Base-by-base conservation (phyloP, 2,888 invertebrate genomes). In the Xestia c-nigrum region DNA sequence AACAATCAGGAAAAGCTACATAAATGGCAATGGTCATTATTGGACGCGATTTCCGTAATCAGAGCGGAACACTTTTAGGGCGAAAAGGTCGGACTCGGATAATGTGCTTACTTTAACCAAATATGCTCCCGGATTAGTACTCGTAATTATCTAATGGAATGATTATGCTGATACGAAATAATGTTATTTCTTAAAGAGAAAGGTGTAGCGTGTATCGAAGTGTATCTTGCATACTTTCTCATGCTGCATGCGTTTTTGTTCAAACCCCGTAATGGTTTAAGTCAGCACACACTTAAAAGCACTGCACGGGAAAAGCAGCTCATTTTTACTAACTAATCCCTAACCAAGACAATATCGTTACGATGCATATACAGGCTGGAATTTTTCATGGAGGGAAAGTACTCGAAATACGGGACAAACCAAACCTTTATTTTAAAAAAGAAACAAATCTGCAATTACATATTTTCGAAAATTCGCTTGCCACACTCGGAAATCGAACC, bases 21-120 rank as follows among this genome's bases (percentile, higher is more conserved):
- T 73, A 72, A 71, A 55, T 40, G 47, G 75, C n/a, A 55, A 43
- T 68, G 50, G 65, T 66, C 43, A 75, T 59, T 74, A 66, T 38
- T 61, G 73, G 66, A 43, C 67, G 21, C 64, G 59, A 72, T 85
- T 67, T 71, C 55, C 61, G 74, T 69, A 82, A 85, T 76, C 78
- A 78, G 86, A 86, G 76, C 70, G 67, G 31, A 77, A 85, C 83
- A 68, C 24, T 61, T 68, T 24, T 59, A 78, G 75, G 74, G 64
- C 69, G 57, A 68, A 82, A 85, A 74, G 59, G 72, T 85, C 72
- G 64, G 16, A 24, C 75, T 85, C 72, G 64, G 16, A 24, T 81
- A 66, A 19, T 74, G 67, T 43, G 72, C 12, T 64, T 72, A 69
- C 86, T 68, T 78, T 76, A 46, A 74, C 38, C 47, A 46, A 79